These are phyloP conservation scores for Callocephalon fimbriatum DNA, from an alignment of 2,113 vertebrate genomes.

Conservation along the genomic window DNA sequence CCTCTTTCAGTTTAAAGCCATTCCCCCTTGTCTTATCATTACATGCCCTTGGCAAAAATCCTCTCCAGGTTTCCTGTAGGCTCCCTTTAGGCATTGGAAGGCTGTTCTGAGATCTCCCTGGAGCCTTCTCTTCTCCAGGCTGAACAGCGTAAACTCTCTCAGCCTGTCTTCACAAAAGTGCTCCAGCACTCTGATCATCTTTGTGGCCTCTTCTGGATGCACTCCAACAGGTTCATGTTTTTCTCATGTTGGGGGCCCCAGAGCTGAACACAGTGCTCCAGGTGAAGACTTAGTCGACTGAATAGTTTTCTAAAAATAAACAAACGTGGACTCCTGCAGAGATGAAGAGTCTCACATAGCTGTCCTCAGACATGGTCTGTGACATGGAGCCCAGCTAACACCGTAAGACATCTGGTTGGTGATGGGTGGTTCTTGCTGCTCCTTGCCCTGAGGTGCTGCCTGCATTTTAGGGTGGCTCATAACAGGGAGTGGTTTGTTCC, in stretches of 20 bases:
- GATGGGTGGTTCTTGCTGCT: background rate
- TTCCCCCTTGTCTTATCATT: background rate
- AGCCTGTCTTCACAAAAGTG: background rate
- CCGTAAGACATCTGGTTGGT: background rate
- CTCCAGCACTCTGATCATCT: background rate
- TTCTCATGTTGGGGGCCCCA: background rate
- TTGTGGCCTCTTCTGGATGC: background rate
- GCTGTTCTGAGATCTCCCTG: background rate
- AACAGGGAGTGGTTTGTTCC: background rate
- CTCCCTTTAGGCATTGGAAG: background rate
- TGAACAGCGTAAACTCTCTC: background rate
- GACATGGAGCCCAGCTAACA: background rate
- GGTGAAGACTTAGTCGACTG: background rate
- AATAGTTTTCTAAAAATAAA: background rate
- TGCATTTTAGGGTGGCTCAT: background rate
- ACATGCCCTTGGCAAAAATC: background rate
- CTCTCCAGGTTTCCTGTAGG: background rate
- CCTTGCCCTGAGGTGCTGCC: background rate
- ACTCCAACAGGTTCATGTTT: background rate
- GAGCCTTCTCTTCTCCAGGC: background rate
- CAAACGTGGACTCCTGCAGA: background rate
- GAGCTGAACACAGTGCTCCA: background rate
- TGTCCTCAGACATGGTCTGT: background rate
- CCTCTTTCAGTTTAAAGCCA: background rate
- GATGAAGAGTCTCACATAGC: background rate